A percentile compares a stretch with the other conserved stretches of the same genome.
phyloP scores from a whole-genome alignment of 2,113 vertebrate species.

The Tonatia bakeri region DNA sequence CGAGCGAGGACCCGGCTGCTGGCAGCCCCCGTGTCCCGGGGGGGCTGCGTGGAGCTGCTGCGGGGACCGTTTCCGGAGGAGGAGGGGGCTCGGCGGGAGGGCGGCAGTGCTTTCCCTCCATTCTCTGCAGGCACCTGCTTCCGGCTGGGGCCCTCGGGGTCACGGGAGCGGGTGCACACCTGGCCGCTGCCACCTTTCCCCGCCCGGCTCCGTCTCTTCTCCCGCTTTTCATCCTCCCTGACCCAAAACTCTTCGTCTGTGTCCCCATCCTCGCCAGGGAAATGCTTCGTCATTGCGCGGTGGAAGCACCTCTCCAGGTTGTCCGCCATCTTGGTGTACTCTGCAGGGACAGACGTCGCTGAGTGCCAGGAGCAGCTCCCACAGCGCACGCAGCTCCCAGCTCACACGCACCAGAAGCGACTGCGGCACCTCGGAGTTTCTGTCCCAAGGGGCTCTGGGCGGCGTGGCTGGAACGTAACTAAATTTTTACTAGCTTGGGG shows the following conservation, averaged over 20 bases:
- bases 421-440: not conserved
- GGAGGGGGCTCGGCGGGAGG: slow-evolving; percentile 75
- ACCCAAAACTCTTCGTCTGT: slow-evolving; percentile 97
- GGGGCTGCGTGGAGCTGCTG: slow-evolving; percentile 50
- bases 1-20: slow-evolving; percentile 77
- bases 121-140: slow-evolving; percentile 85
- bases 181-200: slow-evolving; percentile 77
- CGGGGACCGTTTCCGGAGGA: slow-evolving; percentile 69
- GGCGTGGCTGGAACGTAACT: not conserved
- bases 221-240: slow-evolving; percentile 88
- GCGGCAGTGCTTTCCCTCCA: slow-evolving; percentile 77
- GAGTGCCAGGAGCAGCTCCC: not conserved
- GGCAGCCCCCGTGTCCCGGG: slow-evolving; percentile 77
- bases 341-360: slow-evolving; percentile 71
- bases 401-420: no score
- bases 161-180: slow-evolving; percentile 84
- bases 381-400: not conserved
- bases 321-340: slow-evolving; percentile 97
- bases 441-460: not conserved
- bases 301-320: slow-evolving; percentile 95
- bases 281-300: slow-evolving; percentile 94
- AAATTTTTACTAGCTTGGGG: no score
- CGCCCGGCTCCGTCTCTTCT: slow-evolving; percentile 86
- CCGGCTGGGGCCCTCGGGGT: slow-evolving; percentile 82
- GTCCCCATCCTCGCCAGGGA: slow-evolving; percentile 95